Percentiles rank a stretch among this genome's conserved stretches.
These are phyloP conservation scores for Oscheius sp. DNA, from an alignment of 2,888 invertebrate genomes.

Conservation along the genomic window DNA sequence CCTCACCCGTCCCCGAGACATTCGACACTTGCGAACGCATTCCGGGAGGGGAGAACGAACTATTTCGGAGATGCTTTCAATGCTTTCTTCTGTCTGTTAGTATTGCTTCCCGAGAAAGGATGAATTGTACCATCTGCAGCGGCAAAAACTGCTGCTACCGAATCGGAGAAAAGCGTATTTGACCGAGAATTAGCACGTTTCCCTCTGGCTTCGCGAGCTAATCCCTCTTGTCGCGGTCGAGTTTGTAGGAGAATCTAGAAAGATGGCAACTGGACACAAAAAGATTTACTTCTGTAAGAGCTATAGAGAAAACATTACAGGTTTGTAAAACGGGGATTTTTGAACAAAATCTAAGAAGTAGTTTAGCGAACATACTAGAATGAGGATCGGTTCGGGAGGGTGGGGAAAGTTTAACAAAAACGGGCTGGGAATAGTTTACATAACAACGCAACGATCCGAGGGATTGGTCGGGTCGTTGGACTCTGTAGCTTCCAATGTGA, in stretches of 20 bases:
- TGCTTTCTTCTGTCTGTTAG: slow-evolving; percentile 2
- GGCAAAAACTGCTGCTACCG: too few relatives aligned
- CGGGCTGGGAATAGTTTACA: slow-evolving; percentile 49
- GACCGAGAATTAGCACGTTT: not conserved
- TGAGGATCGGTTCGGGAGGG: slow-evolving; percentile 26
- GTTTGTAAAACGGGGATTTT: not conserved
- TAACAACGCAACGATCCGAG: slow-evolving; percentile 67
- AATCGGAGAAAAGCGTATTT: not conserved
- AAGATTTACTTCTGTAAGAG: not conserved
- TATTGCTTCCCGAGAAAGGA: not conserved
- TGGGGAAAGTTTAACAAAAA: not conserved
- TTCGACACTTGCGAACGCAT: slow-evolving; percentile 33
- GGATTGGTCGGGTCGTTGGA: slow-evolving; percentile 57
- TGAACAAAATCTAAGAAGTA: slow-evolving; percentile 8
- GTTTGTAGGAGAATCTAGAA: slow-evolving; percentile 6
- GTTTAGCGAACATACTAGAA: slow-evolving; percentile 3
- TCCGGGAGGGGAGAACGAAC: slow-evolving; percentile 14
- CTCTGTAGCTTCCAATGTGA: slow-evolving; percentile 50
- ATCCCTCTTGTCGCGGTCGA: slow-evolving; percentile 25
- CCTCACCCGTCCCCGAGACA: slow-evolving; percentile 20
- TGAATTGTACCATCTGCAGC: not conserved
- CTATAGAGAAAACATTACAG: not conserved
- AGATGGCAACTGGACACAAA: not conserved
- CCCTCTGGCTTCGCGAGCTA: slow-evolving; percentile 1
- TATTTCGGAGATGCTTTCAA: slow-evolving; percentile 10